These are phyloP conservation scores for Mylabris phalerata DNA, from an alignment of 1,140 invertebrate genomes.

Conservation along the genomic window DNA sequence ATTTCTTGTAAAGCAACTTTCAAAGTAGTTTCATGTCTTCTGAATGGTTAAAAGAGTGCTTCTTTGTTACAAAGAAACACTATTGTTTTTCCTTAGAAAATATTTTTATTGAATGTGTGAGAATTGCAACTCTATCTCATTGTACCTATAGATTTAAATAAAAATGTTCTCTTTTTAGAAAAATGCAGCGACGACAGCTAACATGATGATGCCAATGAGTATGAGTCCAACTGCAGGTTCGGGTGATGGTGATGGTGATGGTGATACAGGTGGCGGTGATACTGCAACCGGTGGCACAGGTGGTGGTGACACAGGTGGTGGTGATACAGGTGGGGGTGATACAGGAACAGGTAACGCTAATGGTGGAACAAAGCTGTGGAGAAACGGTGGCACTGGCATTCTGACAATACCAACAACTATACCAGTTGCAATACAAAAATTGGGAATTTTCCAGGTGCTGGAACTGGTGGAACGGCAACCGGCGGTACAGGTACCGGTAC, in stretches of 20 bases:
- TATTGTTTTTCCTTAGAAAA: no score
- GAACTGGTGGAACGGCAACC: background rate
- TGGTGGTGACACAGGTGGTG: conserved; percentile 9
- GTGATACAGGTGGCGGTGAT: background rate
- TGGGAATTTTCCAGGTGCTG: background rate
- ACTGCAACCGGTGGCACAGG: background rate
- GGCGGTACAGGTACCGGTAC: conserved; percentile 4
- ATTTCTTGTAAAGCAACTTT: no score
- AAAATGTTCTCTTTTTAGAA: conserved; percentile 1
- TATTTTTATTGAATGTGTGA: no score
- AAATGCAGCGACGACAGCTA: conserved; percentile 20
- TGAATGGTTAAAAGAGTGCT: no score
- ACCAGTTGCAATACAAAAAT: no score
- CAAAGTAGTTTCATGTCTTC: no score
- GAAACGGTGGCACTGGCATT: background rate
- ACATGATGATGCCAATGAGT: conserved; percentile 28
- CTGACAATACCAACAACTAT: no score
- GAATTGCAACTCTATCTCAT: no score
- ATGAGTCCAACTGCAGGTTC: conserved; percentile 18
- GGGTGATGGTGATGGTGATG: conserved; percentile 1
- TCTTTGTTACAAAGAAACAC: no score
- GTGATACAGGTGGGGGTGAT: conserved; percentile 11
- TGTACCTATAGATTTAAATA: no score
- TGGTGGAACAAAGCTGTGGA: background rate
- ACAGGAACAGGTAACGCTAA: background rate